Conservation (phyloP, 2,113 vertebrate species). For the Chaetodon trifascialis region DNA sequence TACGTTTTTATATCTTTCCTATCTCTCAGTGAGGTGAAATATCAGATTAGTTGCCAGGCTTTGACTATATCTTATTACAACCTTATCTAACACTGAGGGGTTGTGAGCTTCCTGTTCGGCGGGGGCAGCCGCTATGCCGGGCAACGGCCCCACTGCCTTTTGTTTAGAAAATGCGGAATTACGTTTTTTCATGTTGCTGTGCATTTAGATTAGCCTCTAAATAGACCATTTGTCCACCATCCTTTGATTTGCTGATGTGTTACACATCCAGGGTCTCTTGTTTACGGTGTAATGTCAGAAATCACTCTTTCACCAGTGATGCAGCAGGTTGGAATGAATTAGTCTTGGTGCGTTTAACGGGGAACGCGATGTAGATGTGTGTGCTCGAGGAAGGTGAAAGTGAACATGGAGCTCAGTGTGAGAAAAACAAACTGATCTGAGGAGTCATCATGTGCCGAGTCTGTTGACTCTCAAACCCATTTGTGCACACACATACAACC, state of each 20-base stretch:
- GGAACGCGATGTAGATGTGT: constrained; percentile 18
- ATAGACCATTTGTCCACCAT: constrained; percentile 58
- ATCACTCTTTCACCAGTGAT: constrained; percentile 15
- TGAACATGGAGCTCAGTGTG: constrained; percentile 8
- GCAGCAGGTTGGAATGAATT: constrained; percentile 26
- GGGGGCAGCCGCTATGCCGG: constrained; percentile 19
- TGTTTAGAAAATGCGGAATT: constrained; percentile 56
- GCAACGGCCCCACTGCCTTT: constrained; percentile 19
- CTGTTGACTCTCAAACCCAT: constrained; percentile 41
- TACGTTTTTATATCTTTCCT: constrained; percentile 86
- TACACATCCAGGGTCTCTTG: constrained; percentile 40
- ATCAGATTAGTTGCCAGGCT: constrained; percentile 86
- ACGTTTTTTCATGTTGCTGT: constrained; percentile 29
- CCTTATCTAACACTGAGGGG: constrained; percentile 81
- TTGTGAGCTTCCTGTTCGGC: constrained; percentile 39
- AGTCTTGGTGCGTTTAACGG: not conserved
- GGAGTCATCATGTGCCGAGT: constrained; percentile 27
- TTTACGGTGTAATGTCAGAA: constrained; percentile 50
- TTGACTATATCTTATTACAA: constrained; percentile 87
- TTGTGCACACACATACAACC: not conserved
- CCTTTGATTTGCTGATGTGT: constrained; percentile 51
- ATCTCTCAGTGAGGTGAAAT: constrained; percentile 85
- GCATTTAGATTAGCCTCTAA: constrained; percentile 51
- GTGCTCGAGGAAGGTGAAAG: constrained; percentile 8
- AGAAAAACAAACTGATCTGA: constrained; percentile 21